These are phyloP conservation scores for Agrilus biguttatus DNA, from an alignment of 2,888 invertebrate genomes.

Conservation along the genomic window DNA sequence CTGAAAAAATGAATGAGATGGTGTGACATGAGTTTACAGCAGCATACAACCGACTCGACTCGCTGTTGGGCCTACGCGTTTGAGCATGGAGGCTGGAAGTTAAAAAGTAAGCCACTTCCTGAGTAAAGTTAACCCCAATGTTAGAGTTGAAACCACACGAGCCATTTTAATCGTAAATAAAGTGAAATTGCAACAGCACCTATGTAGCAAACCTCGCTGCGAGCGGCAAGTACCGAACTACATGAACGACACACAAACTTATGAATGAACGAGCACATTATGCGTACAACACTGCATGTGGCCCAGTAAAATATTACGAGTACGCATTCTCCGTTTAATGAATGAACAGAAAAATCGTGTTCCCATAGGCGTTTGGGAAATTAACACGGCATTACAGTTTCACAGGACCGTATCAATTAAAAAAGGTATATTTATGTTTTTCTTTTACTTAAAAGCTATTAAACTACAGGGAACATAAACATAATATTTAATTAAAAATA, in stretches of 20 bases:
- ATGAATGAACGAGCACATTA: constrained; percentile 23
- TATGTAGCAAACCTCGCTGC: constrained; percentile 1
- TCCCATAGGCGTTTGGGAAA: constrained; percentile 10
- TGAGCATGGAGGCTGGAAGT: constrained; percentile 11
- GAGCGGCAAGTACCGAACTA: constrained; percentile 5
- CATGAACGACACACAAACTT: constrained; percentile 12
- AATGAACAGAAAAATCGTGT: constrained; percentile 17
- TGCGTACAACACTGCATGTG: constrained; percentile 17
- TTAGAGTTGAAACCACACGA: constrained; percentile 5
- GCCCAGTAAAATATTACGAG: constrained; percentile 16
- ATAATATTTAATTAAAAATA: too few relatives aligned
- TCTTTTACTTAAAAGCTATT: too few relatives aligned
- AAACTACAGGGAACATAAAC: too few relatives aligned
- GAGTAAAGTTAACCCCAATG: constrained; percentile 10
- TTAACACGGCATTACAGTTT: too few relatives aligned
- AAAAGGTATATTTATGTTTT: too few relatives aligned
- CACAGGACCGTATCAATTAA: too few relatives aligned
- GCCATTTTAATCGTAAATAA: constrained; percentile 1
- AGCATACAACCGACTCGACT: constrained; percentile 6
- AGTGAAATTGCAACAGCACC: not conserved
- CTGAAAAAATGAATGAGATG: constrained; percentile 30
- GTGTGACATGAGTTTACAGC: constrained; percentile 22
- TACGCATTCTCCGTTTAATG: constrained; percentile 20
- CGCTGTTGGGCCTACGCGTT: constrained; percentile 11
- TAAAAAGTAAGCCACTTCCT: constrained; percentile 15